Evolutionary conservation across 2,888 invertebrate genomes (phyloP).

Genomic region (Cancer borealis): DNA sequence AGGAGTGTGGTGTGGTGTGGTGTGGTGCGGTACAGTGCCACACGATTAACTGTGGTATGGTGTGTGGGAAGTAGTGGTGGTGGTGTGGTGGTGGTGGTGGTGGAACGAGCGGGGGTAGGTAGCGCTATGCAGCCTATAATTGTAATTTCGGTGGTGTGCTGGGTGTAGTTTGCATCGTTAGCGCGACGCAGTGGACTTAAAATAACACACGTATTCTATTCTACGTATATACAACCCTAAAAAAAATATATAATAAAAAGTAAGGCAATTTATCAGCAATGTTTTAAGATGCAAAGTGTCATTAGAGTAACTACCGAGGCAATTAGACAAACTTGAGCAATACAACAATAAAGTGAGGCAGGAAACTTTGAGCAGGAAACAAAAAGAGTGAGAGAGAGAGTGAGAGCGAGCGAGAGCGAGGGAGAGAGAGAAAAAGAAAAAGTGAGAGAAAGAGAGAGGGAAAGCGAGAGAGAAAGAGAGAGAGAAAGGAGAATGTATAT

Average conservation of each 20-base stretch:
- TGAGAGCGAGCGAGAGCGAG: background rate
- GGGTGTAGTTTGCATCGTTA: background rate
- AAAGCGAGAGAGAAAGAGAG: slow-evolving; percentile 15
- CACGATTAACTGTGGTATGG: background rate
- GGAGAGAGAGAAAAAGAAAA: background rate
- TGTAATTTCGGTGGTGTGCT: background rate
- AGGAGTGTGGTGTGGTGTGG: background rate
- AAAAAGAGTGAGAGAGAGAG: background rate
- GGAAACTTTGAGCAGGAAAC: background rate
- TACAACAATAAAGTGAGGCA: background rate
- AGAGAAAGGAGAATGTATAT: background rate
- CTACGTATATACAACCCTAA: background rate
- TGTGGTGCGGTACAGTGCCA: background rate
- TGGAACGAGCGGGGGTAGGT: background rate
- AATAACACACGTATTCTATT: background rate
- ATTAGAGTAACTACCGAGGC: slow-evolving; percentile 12
- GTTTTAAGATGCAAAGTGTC: slow-evolving; percentile 3
- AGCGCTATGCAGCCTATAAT: background rate
- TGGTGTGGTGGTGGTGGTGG: background rate
- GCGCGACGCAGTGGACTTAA: background rate
- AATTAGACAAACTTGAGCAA: slow-evolving; percentile 29
- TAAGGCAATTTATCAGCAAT: slow-evolving; percentile 5
- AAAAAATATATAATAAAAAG: background rate
- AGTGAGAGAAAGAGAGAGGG: background rate
- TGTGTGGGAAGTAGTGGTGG: background rate